phyloP scores from a whole-genome alignment of 1,140 invertebrate genomes.

The Zaprionus capensis region DNA sequence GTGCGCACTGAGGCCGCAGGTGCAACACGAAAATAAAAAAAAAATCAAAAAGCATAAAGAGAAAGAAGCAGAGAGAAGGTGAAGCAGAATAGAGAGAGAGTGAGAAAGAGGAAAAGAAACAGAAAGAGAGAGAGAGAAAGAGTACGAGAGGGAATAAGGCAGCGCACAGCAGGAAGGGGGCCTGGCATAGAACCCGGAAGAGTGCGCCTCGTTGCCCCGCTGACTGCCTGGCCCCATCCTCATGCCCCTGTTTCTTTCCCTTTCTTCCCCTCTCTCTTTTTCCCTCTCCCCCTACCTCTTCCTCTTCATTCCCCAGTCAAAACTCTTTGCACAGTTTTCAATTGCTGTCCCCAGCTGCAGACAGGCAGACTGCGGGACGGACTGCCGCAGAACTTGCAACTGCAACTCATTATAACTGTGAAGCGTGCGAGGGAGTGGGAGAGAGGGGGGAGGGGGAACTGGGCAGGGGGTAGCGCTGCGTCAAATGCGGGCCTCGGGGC shows the following conservation, averaged over 20 bases:
- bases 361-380: constrained; percentile 12
- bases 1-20: constrained; percentile 72
- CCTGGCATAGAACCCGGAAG: constrained; percentile 68
- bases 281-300: constrained; percentile 4
- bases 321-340: constrained; percentile 57
- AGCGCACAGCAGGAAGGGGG: constrained; percentile 4
- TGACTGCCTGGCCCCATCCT: constrained; percentile 27
- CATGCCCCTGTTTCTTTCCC: not conserved
- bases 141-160: constrained; percentile 5
- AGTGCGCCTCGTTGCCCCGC: constrained; percentile 49
- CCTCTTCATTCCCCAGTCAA: constrained; percentile 6
- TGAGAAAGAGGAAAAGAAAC: constrained; percentile 6
- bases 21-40: constrained; percentile 65
- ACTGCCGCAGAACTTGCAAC: constrained; percentile 71
- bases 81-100: not conserved
- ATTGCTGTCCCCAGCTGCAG: constrained; percentile 53
- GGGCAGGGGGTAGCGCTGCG: constrained; percentile 18
- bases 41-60: constrained; percentile 47
- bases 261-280: not conserved
- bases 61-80: constrained; percentile 1
- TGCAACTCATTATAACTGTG: constrained; percentile 79
- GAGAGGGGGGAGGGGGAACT: not conserved
- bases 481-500: constrained; percentile 60
- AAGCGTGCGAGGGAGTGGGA: constrained; percentile 1
- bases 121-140: constrained; percentile 5